Conservation (phyloP, 1,140 invertebrate genomes). For the Orussus abietinus region DNA sequence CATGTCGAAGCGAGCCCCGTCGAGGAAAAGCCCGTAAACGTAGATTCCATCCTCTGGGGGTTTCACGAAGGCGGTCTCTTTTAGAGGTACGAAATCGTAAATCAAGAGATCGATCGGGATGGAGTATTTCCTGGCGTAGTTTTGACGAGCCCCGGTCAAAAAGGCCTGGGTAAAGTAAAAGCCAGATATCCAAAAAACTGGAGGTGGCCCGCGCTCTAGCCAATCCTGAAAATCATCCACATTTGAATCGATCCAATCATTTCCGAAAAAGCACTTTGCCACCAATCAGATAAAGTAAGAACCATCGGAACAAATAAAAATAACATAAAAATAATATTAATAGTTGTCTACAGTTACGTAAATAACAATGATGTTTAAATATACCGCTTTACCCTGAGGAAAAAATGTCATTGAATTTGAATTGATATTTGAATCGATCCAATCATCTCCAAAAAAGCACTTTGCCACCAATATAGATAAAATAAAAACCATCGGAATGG, state of each 20-base stretch:
- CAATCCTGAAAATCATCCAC: slow-evolving; percentile 71
- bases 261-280: not conserved
- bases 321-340: too few relatives aligned
- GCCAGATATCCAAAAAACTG: slow-evolving; percentile 88
- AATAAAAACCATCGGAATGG: too few relatives aligned
- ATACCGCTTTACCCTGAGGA: too few relatives aligned
- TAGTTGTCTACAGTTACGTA: too few relatives aligned
- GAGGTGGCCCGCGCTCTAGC: slow-evolving; percentile 77
- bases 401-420: too few relatives aligned
- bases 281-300: too few relatives aligned
- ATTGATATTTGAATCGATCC: too few relatives aligned
- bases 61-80: slow-evolving; percentile 44
- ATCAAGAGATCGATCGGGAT: slow-evolving; percentile 88
- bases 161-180: slow-evolving; percentile 97
- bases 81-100: slow-evolving; percentile 73
- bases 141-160: slow-evolving; percentile 89
- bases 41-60: slow-evolving; percentile 79
- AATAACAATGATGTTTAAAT: too few relatives aligned
- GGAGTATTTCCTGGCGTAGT: slow-evolving; percentile 84
- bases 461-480: too few relatives aligned
- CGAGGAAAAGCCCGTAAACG: slow-evolving; percentile 81
- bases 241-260: too few relatives aligned
- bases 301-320: too few relatives aligned
- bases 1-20: slow-evolving; percentile 82
- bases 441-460: too few relatives aligned